Base-by-base conservation (phyloP, 2,888 invertebrate species). In the Dryadula phaetusa region DNA sequence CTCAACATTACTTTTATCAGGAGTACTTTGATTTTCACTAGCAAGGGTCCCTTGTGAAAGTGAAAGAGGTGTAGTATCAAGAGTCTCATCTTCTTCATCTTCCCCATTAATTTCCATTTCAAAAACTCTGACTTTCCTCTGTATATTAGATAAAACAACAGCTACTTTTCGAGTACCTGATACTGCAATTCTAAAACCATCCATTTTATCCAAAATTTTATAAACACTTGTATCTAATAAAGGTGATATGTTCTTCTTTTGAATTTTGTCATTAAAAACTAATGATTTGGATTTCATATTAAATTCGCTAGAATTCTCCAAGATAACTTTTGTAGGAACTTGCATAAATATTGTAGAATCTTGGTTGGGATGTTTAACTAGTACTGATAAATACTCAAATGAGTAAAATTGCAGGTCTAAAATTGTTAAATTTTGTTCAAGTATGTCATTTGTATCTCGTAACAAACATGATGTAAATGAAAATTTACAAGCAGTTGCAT, bases 21-120 rank as follows among this genome's bases (percentile, higher is more conserved):
- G 76, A 20, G 78, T 81, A 16, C 77, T 80, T 72, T 84, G 83
- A 66, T 72, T 85, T 72, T 77, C 82, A 77, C 77, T 81, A 67
- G 71, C 78, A 69, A 70, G 83, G 32, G 60, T 65, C 32, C 58
- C 79, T 66, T 85, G 81, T 22, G 91, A 92, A 62, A 86, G 81
- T 22, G 91, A 92, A 62, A 86, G 86, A 34, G 90, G 86, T 42
- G 92, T 92, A 3, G 83, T 86, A 62, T 93, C 93, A 20, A 92
- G 78, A n/a, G 88, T 88, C 65, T 93, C 94, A 62, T 96, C 96
- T 42, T 96, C 96, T 64, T 98, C 98, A 71, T 98, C 98, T 66
- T 97, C 97, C 25, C 97, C 98, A 80, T 98, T 98, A 0, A 96
- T 96, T 90, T 98, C 98, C 95, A 98, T 98, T 85, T 98, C 98